These are phyloP conservation scores for Nothoprocta perdicaria DNA, from an alignment of 2,113 vertebrate species.

Conservation along the genomic window DNA sequence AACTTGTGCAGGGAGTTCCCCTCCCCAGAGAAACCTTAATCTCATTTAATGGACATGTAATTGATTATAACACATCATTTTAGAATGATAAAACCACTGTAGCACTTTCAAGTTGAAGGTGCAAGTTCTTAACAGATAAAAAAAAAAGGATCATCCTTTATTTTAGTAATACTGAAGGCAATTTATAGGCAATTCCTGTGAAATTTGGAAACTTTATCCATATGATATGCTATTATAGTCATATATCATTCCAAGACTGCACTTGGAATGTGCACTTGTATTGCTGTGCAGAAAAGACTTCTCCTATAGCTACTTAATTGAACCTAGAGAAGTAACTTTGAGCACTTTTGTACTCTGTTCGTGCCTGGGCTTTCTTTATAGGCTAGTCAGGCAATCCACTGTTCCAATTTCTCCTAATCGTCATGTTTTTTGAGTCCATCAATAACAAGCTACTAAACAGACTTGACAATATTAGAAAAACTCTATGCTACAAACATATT, in stretches of 20 bases:
- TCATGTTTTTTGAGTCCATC: neutral
- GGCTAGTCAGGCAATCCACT: neutral
- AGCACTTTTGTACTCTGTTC: neutral
- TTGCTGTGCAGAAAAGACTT: neutral
- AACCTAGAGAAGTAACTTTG: neutral
- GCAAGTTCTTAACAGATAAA: neutral
- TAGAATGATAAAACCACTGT: neutral
- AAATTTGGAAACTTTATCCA: neutral
- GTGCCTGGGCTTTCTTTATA: neutral
- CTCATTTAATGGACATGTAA: neutral
- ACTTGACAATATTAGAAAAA: neutral
- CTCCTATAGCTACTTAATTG: neutral
- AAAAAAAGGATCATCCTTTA: neutral
- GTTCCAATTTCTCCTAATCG: neutral
- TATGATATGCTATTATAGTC: neutral
- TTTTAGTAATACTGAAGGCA: neutral
- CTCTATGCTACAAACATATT: neutral
- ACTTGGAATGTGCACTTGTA: neutral
- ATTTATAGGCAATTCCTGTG: neutral
- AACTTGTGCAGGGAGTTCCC: neutral
- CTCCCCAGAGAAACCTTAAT: neutral
- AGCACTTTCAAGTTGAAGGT: neutral
- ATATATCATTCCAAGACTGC: neutral
- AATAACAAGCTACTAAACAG: neutral
- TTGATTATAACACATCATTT: neutral